Conservation (phyloP, 2,888 invertebrate genomes). For the Scrobipalpa atriplicella region DNA sequence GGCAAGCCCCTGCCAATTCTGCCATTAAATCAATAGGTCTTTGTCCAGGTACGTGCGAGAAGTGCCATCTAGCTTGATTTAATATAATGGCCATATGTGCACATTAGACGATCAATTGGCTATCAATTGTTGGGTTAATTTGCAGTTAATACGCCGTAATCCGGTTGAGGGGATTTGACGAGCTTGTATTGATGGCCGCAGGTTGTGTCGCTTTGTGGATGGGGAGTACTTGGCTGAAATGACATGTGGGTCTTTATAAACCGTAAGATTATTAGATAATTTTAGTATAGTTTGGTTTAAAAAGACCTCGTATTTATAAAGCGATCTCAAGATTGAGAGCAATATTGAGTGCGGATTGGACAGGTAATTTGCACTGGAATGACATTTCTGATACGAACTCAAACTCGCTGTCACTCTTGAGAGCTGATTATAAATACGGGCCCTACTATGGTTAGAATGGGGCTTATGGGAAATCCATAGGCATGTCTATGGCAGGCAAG, state of each 20-base stretch:
- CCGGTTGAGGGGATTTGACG: constrained; percentile 28
- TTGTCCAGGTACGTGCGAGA: constrained; percentile 65
- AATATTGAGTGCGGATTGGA: too few relatives aligned
- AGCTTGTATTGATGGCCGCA: constrained; percentile 18
- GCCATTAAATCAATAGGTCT: constrained; percentile 75
- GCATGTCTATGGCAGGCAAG: too few relatives aligned
- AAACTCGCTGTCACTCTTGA: too few relatives aligned
- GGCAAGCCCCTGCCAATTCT: constrained; percentile 37
- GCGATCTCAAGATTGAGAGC: too few relatives aligned
- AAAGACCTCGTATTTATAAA: too few relatives aligned
- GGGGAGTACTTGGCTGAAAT: background rate
- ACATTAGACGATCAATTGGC: constrained; percentile 78
- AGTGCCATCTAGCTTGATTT: constrained; percentile 67
- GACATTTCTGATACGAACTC: too few relatives aligned
- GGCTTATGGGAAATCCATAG: too few relatives aligned
- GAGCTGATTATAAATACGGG: too few relatives aligned
- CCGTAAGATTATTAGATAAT: background rate
- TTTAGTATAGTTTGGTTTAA: too few relatives aligned
- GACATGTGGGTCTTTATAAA: too few relatives aligned
- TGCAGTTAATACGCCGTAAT: constrained; percentile 65
- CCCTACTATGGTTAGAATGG: background rate
- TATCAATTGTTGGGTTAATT: constrained; percentile 76
- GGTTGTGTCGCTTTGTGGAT: background rate
- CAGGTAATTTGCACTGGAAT: too few relatives aligned
- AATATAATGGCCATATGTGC: constrained; percentile 73